These are phyloP conservation scores for Agriopis leucophaearia DNA, from an alignment of 2,888 invertebrate species.

Conservation along the genomic window DNA sequence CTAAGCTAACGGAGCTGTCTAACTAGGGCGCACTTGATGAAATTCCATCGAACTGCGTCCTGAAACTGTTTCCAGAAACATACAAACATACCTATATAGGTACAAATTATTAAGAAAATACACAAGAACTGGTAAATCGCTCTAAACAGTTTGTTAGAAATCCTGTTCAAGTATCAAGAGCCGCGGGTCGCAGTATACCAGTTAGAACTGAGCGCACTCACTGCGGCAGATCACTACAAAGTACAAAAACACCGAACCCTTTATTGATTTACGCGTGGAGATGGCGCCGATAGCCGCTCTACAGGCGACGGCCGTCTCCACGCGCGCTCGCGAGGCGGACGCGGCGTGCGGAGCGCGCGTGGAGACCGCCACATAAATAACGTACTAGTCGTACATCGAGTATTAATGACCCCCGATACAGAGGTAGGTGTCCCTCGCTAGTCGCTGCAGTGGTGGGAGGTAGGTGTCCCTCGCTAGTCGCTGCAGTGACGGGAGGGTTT, in stretches of 20 bases:
- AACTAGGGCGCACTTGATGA: not conserved
- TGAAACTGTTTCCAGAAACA: no score
- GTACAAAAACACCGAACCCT: conserved; percentile 51
- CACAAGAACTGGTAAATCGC: not conserved
- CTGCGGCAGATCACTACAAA: conserved; percentile 33
- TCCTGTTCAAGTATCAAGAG: conserved; percentile 4
- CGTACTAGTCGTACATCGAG: conserved; percentile 23
- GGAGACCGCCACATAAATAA: conserved; percentile 28
- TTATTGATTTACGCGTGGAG: conserved; percentile 76
- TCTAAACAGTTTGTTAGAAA: not conserved
- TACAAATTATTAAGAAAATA: not conserved
- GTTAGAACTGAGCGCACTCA: conserved; percentile 22
- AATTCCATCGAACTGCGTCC: no score
- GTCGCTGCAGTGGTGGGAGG: no score
- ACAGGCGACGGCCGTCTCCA: not conserved
- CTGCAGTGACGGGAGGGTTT: no score
- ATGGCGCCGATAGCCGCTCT: conserved; percentile 45
- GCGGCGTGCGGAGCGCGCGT: conserved; percentile 10
- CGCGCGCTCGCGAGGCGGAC: not conserved
- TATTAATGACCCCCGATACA: conserved; percentile 24
- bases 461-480: conserved; percentile 8
- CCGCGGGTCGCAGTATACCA: not conserved
- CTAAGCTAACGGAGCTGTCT: no score
- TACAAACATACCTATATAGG: not conserved
- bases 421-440: conserved; percentile 10